Conservation (phyloP, 2,797 vertebrate species). For the Bufotes viridis region DNA sequence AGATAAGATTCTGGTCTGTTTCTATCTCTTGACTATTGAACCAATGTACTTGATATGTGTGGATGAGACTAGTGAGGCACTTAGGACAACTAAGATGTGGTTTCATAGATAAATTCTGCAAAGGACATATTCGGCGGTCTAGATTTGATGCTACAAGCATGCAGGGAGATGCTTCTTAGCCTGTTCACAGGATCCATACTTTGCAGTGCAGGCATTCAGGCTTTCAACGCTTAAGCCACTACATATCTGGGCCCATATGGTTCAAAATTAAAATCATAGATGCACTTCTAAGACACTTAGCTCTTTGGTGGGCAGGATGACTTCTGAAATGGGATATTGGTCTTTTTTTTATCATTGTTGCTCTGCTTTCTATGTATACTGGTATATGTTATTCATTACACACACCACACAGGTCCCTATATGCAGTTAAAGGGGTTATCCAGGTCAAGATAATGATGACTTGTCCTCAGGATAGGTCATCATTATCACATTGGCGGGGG, state of each 20-base stretch:
- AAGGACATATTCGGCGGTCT: neutral
- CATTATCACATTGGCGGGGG: too few relatives aligned
- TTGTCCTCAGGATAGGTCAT: too few relatives aligned
- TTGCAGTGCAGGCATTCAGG: conserved; percentile 13
- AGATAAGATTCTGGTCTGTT: conserved; percentile 45
- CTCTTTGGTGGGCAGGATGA: neutral
- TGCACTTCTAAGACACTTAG: neutral
- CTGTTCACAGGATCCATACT: conserved; percentile 1
- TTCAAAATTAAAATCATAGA: neutral
- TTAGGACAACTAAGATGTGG: conserved; percentile 21
- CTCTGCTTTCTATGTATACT: neutral
- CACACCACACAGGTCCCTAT: too few relatives aligned
- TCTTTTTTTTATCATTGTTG: neutral
- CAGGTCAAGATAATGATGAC: too few relatives aligned
- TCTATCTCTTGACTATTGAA: conserved; percentile 30
- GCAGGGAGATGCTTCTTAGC: conserved; percentile 3
- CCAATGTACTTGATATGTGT: conserved; percentile 19
- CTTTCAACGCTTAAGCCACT: neutral
- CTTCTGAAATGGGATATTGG: neutral
- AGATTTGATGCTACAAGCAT: neutral
- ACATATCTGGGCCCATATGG: neutral
- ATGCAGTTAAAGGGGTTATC: too few relatives aligned
- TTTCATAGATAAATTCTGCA: conserved; percentile 39
- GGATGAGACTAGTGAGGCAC: conserved; percentile 3
- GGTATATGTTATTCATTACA: neutral